Conservation (phyloP, 1,140 invertebrate genomes). For the Conus ventricosus region DNA sequence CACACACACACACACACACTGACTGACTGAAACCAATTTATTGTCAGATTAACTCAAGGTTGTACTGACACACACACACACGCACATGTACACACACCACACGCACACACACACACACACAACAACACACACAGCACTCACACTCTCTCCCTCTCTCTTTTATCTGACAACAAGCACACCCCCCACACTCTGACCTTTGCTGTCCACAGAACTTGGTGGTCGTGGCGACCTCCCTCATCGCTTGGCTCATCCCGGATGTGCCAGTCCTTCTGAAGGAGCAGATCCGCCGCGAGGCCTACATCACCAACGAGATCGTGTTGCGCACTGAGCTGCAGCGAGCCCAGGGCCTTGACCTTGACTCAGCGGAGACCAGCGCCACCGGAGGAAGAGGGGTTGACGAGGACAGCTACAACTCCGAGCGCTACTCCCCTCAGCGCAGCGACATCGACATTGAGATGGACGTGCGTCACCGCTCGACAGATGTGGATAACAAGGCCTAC, state of each 20-base stretch:
- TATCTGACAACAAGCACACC: too few relatives aligned
- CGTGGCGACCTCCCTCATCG: conserved; percentile 92
- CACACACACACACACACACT: too few relatives aligned
- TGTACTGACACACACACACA: too few relatives aligned
- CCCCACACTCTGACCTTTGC: too few relatives aligned
- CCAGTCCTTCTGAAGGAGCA: conserved; percentile 89
- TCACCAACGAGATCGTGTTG: conserved; percentile 93
- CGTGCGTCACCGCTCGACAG: not conserved
- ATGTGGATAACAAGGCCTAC: too few relatives aligned
- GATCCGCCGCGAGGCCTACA: conserved; percentile 86
- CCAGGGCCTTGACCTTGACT: conserved; percentile 46
- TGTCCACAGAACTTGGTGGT: conserved; percentile 89
- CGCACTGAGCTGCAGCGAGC: conserved; percentile 82
- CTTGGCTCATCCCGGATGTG: conserved; percentile 94
- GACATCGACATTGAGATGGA: conserved; percentile 23
- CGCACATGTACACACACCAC: too few relatives aligned
- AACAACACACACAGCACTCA: too few relatives aligned
- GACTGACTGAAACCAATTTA: too few relatives aligned
- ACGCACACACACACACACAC: too few relatives aligned
- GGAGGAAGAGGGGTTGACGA: not conserved
- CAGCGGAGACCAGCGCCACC: not conserved
- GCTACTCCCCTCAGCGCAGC: conserved; percentile 25
- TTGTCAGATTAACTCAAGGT: too few relatives aligned
- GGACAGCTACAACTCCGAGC: not conserved
- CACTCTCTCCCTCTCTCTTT: too few relatives aligned